A percentile compares a stretch with the other conserved stretches of the same genome.
phyloP scores from a whole-genome alignment of 2,888 invertebrate species.

The Cryptus armator region DNA sequence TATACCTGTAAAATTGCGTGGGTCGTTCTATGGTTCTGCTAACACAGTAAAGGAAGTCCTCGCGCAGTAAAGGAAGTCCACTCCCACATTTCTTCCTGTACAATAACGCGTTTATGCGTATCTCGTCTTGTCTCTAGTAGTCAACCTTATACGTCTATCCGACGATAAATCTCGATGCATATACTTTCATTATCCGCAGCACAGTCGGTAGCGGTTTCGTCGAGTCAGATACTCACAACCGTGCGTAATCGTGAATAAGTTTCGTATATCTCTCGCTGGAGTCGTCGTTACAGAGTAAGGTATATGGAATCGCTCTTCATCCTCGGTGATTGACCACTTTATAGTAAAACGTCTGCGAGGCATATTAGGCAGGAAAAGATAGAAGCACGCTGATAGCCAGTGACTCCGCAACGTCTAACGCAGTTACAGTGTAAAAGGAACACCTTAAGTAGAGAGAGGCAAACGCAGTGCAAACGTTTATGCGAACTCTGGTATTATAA shows the following conservation, averaged over 20 bases:
- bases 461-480: constrained; percentile 8
- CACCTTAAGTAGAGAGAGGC: constrained; percentile 12
- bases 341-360: constrained; percentile 6
- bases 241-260: constrained; percentile 3
- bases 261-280: neutral
- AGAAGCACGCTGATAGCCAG: constrained; percentile 1
- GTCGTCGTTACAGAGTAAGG: neutral
- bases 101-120: constrained; percentile 20
- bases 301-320: constrained; percentile 2
- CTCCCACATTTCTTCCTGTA: constrained; percentile 60
- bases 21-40: constrained; percentile 51
- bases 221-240: constrained; percentile 22
- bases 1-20: constrained; percentile 36
- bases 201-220: constrained; percentile 47
- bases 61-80: constrained; percentile 44
- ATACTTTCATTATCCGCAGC: neutral
- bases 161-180: constrained; percentile 27
- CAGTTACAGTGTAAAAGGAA: neutral
- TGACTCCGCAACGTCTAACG: constrained; percentile 5
- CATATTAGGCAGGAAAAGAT: neutral
- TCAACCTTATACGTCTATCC: constrained; percentile 35
- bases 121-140: constrained; percentile 31
- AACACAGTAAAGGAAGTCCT: constrained; percentile 14
- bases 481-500: constrained; percentile 62
- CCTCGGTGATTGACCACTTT: constrained; percentile 5